These are phyloP conservation scores for Alloscopus bannaensis DNA, from an alignment of 2,888 invertebrate genomes.

Conservation along the genomic window DNA sequence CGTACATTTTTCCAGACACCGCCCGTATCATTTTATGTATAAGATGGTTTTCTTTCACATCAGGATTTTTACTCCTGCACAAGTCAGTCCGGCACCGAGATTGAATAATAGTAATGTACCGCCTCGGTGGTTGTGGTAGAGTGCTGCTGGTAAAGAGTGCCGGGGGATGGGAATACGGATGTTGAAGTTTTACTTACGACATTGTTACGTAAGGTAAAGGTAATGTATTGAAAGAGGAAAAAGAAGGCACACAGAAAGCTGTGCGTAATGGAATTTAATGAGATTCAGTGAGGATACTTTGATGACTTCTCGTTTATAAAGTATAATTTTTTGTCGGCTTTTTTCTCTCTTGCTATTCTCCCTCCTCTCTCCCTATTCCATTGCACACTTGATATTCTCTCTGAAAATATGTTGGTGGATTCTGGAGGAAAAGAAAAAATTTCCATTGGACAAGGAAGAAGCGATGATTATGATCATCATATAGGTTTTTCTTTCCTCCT, in stretches of 20 bases:
- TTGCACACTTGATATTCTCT: background rate
- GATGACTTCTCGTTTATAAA: conserved; percentile 68
- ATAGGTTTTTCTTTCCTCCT: conserved; percentile 25
- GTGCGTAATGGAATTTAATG: conserved; percentile 59
- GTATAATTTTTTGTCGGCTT: conserved; percentile 67
- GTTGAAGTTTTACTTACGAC: too few species aligned
- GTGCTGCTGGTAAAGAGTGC: too few species aligned
- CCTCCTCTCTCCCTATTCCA: conserved; percentile 14
- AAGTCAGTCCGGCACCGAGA: conserved; percentile 25
- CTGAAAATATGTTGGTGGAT: background rate
- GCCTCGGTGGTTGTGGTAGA: background rate
- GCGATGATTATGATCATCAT: conserved; percentile 35
- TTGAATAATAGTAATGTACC: conserved; percentile 34
- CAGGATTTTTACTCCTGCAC: too few species aligned
- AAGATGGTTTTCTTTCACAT: too few species aligned
- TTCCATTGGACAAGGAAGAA: conserved; percentile 33
- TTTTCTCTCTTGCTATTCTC: conserved; percentile 12
- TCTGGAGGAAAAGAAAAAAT: conserved; percentile 16
- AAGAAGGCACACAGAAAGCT: conserved; percentile 10
- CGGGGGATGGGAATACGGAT: too few species aligned
- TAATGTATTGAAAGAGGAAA: conserved; percentile 19
- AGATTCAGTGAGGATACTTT: conserved; percentile 68
- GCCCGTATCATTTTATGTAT: too few species aligned
- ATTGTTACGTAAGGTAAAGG: conserved; percentile 33
- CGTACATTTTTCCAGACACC: too few species aligned